Evolutionary conservation across 2,797 vertebrate species (phyloP).

Genomic region (Megaceryle alcyon): DNA sequence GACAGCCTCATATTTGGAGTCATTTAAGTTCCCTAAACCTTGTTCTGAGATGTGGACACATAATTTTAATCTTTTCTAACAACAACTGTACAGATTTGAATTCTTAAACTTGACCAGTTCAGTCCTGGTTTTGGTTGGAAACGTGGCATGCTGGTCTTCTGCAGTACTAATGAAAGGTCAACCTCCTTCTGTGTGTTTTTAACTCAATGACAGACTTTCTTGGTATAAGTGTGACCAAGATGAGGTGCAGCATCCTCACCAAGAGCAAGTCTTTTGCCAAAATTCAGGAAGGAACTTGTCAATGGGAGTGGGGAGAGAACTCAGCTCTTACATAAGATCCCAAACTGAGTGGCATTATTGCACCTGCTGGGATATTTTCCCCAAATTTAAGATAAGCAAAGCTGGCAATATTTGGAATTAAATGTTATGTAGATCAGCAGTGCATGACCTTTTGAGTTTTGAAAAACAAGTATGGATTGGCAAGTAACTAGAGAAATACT

Average conservation of each 20-base stretch:
- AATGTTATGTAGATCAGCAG: background rate
- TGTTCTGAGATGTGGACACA: background rate
- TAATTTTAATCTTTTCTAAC: background rate
- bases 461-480: conserved; percentile 11
- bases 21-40: background rate
- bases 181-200: background rate
- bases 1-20: background rate
- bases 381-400: background rate
- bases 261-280: background rate
- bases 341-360: background rate
- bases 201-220: background rate
- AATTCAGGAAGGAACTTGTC: background rate
- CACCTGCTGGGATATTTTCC: background rate
- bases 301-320: rapidly evolving
- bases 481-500: conserved; percentile 8
- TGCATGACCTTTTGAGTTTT: background rate
- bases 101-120: background rate
- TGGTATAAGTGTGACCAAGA: background rate
- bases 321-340: background rate
- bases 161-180: background rate
- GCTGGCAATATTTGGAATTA: background rate
- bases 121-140: background rate
- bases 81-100: background rate
- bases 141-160: background rate
- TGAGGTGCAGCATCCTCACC: rapidly evolving